Conservation (phyloP, 2,888 invertebrate species). For the Stramonita haemastoma region DNA sequence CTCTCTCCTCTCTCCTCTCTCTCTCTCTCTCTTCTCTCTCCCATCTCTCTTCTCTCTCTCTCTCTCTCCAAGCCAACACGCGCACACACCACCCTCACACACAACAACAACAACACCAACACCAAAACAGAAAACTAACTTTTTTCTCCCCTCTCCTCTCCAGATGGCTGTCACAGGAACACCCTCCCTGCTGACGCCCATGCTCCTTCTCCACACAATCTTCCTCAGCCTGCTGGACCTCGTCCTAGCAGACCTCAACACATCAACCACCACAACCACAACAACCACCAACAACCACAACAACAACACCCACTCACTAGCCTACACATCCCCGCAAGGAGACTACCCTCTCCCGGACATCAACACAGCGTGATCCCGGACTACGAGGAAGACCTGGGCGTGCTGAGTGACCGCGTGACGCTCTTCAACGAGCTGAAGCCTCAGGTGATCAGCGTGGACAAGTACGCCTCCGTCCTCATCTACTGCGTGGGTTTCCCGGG, state of each 20-base stretch:
- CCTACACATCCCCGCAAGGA: neutral
- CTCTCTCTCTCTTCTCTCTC: neutral
- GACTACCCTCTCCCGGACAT: no score
- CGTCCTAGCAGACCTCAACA: neutral
- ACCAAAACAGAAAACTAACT: no score
- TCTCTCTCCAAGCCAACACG: neutral
- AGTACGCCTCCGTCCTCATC: conserved; percentile 71
- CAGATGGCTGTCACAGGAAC: no score
- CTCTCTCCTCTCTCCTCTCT: neutral
- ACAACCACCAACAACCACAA: neutral
- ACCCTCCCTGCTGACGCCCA: neutral
- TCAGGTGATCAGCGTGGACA: conserved; percentile 54
- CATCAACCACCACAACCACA: neutral
- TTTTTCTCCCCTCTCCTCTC: neutral
- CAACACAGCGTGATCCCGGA: neutral
- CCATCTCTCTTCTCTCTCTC: neutral
- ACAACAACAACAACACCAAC: neutral
- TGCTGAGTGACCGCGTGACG: neutral
- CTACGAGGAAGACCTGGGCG: neutral
- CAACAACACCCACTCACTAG: neutral
- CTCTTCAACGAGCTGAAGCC: conserved; percentile 19
- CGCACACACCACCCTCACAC: neutral
- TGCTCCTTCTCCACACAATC: neutral
- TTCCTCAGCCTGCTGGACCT: neutral
- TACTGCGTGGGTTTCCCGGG: conserved; percentile 76